Evolutionary conservation across 2,888 invertebrate species (phyloP), one percentile per base, ranked within the genome.

Genomic region (Hirtodrosophila cameraria): DNA sequence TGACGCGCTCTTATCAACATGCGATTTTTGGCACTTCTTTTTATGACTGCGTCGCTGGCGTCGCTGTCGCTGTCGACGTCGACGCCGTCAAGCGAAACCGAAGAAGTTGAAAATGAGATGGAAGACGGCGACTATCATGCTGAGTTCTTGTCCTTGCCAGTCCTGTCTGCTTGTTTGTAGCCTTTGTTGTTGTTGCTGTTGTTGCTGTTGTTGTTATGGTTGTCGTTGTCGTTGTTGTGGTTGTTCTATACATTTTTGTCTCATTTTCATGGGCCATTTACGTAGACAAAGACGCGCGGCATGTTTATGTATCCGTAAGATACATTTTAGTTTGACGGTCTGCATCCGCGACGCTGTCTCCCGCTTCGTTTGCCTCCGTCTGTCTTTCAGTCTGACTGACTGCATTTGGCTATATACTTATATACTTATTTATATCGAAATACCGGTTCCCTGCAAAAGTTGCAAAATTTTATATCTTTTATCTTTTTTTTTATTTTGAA

Each of bases 251-350:
- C 54, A 75, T 78, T 71, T 68, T 68, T 68, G 81, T 84, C 77
- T 80, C 77, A 84, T 83, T 83, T 83, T 83, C 84, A 83, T 84
- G 83, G 82, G 82, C 80, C 84, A 83, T 83, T 83, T 83, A 84
- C 80, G 82, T 82, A 82, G 78, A 82, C 78, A 82, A 84, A 83
- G 78, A 78, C 62, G 63, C 61, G 75, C 78, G 69, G 73, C 79
- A 75, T 81, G 82, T 77, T 80, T 82, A 82, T 80, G 82, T 80
- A 79, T 82, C 80, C 77, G 78, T 74, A 77, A 77, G 84, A 82
- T 77, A 82, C 79, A 73, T 79, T 81, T 83, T 72, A 45, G 75
- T 66, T 64, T 71, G 63, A 59, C 62, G 70, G 55, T 53, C 48
- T 46, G 64, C 62, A 58, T 58, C 54, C 59, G 60, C 71, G 46